Percentiles rank a stretch among this genome's conserved stretches.
Evolutionary conservation across 2,113 vertebrate genomes (phyloP).

Genomic region (Toxotes jaculatrix): DNA sequence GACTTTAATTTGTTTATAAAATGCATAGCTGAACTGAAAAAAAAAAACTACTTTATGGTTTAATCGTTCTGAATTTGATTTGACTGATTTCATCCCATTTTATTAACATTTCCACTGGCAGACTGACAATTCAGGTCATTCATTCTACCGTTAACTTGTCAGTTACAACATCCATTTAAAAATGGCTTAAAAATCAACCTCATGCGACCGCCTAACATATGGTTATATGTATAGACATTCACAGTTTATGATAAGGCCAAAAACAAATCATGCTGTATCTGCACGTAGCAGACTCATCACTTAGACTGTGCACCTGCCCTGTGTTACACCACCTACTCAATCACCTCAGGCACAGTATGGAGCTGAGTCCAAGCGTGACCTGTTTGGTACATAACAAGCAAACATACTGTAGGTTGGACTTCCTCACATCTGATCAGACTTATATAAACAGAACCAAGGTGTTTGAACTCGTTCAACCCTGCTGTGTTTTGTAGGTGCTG

Average conservation of each 20-base stretch:
- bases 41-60: background rate
- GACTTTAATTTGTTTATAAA: background rate
- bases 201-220: slow-evolving; percentile 9
- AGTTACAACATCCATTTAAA: slow-evolving; percentile 9
- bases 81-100: background rate
- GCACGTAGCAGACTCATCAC: slow-evolving; percentile 75
- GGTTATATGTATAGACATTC: slow-evolving; percentile 59
- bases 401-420: slow-evolving; percentile 50
- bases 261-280: slow-evolving; percentile 50
- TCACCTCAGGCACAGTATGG: slow-evolving; percentile 54
- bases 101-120: slow-evolving; percentile 27
- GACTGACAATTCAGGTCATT: background rate
- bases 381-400: slow-evolving; percentile 76
- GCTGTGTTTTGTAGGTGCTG: background rate
- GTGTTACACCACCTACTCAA: slow-evolving; percentile 65
- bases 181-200: slow-evolving; percentile 14
- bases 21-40: background rate
- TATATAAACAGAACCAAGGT: slow-evolving; percentile 59
- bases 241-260: slow-evolving; percentile 37
- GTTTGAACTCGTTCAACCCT: slow-evolving; percentile 52
- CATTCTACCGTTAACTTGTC: background rate
- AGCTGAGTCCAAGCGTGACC: slow-evolving; percentile 76
- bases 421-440: slow-evolving; percentile 59
- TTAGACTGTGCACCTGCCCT: slow-evolving; percentile 73
- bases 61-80: background rate